phyloP scores from a whole-genome alignment of 2,888 invertebrate genomes.

The Lapara coniferarum region DNA sequence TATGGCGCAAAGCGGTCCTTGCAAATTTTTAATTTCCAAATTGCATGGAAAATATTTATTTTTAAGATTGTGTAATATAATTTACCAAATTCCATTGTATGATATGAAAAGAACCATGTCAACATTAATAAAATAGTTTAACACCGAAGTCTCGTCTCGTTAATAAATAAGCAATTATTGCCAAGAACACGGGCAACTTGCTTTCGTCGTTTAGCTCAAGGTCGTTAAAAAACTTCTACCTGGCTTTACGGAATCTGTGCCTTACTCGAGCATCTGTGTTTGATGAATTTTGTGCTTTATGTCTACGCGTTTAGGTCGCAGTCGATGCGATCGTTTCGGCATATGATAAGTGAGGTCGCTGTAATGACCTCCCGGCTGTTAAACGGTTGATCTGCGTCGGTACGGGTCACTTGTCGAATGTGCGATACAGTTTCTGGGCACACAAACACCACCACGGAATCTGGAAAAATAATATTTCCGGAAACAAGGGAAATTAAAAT shows the following conservation, averaged over 20 bases:
- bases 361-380: slow-evolving; percentile 47
- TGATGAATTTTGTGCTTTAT: slow-evolving; percentile 46
- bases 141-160: slow-evolving; percentile 38
- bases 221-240: slow-evolving; percentile 56
- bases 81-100: background rate
- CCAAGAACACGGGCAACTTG: slow-evolving; percentile 42
- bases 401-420: slow-evolving; percentile 36
- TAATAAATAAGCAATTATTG: slow-evolving; percentile 49
- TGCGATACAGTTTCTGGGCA: slow-evolving; percentile 11
- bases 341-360: slow-evolving; percentile 51
- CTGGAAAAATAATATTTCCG: too few species aligned
- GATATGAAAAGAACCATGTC: background rate
- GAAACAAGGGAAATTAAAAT: too few species aligned
- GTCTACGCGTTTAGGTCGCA: slow-evolving; percentile 36
- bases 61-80: background rate
- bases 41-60: background rate
- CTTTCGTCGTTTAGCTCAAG: slow-evolving; percentile 51
- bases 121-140: slow-evolving; percentile 26
- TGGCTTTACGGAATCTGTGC: slow-evolving; percentile 48
- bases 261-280: slow-evolving; percentile 38
- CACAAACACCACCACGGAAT: background rate
- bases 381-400: slow-evolving; percentile 45
- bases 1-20: background rate
- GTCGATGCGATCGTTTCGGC: slow-evolving; percentile 33
- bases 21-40: background rate